Evolutionary conservation across 2,113 vertebrate species (phyloP).

Genomic region (Phocoena sinus): DNA sequence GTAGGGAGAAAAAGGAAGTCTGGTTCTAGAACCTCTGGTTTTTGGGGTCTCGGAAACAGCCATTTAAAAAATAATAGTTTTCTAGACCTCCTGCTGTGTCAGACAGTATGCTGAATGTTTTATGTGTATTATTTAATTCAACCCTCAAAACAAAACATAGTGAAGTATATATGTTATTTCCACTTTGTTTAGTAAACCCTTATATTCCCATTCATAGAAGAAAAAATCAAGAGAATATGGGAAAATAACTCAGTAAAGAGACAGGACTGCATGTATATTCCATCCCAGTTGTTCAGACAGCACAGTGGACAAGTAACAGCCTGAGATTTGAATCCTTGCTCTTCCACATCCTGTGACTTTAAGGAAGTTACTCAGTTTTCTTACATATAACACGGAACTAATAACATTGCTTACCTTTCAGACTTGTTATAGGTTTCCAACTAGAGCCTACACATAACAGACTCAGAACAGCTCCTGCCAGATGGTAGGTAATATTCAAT

Average conservation of each 20-base stretch:
- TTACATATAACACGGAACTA: not conserved
- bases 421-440: not conserved
- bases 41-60: not conserved
- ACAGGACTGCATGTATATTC: not conserved
- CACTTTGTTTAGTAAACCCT: not conserved
- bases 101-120: not conserved
- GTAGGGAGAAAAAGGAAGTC: not conserved
- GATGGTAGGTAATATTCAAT: not conserved
- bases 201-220: not conserved
- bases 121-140: not conserved
- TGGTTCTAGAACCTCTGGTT: not conserved
- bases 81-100: not conserved
- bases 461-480: not conserved
- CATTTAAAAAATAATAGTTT: not conserved
- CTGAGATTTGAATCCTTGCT: not conserved
- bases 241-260: not conserved
- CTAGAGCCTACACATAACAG: not conserved
- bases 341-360: not conserved
- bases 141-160: not conserved
- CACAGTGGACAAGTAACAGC: not conserved
- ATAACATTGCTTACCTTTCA: not conserved
- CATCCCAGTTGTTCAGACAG: not conserved
- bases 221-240: not conserved
- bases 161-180: not conserved
- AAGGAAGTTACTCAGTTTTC: not conserved